These are phyloP conservation scores for Philopedon plagiatum DNA, from an alignment of 2,888 invertebrate genomes.

Conservation along the genomic window DNA sequence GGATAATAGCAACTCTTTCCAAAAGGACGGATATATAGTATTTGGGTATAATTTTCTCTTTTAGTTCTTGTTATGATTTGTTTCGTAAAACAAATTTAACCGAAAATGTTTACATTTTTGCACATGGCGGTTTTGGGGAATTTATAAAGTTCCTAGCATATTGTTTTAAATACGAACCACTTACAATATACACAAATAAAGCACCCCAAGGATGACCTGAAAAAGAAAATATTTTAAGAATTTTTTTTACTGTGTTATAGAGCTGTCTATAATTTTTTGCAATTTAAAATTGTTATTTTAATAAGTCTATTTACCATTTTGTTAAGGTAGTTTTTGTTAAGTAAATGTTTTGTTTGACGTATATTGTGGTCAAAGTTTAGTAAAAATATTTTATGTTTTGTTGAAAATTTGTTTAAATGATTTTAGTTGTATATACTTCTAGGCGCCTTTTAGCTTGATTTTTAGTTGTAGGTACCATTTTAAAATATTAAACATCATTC, in stretches of 20 bases:
- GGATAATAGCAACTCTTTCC: too few relatives aligned
- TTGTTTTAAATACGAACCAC: constrained; percentile 14
- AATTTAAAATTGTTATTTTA: constrained; percentile 31
- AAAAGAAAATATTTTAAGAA: constrained; percentile 20
- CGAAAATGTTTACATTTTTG: too few relatives aligned
- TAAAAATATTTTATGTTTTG: constrained; percentile 37
- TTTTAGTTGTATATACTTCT: constrained; percentile 26
- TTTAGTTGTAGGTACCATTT: constrained; percentile 29
- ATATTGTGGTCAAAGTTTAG: constrained; percentile 37
- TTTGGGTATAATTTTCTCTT: too few relatives aligned
- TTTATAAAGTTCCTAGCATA: not conserved
- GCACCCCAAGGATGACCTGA: constrained; percentile 27
- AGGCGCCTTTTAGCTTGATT: constrained; percentile 13
- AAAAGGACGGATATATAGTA: too few relatives aligned
- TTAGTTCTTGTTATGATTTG: too few relatives aligned
- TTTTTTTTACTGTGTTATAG: constrained; percentile 34
- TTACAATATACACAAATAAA: constrained; percentile 11
- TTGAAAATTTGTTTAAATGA: constrained; percentile 35
- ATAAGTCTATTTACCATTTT: constrained; percentile 31
- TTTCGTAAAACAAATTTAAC: too few relatives aligned
- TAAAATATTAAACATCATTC: constrained; percentile 15
- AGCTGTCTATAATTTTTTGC: constrained; percentile 34
- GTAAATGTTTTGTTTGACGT: constrained; percentile 32
- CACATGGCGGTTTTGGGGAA: not conserved
- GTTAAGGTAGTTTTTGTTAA: constrained; percentile 35